A percentile compares a stretch with the other conserved stretches of the same genome.
phyloP scores from a whole-genome alignment of 2,888 invertebrate genomes.

The Scelioninae gen. 1 region DNA sequence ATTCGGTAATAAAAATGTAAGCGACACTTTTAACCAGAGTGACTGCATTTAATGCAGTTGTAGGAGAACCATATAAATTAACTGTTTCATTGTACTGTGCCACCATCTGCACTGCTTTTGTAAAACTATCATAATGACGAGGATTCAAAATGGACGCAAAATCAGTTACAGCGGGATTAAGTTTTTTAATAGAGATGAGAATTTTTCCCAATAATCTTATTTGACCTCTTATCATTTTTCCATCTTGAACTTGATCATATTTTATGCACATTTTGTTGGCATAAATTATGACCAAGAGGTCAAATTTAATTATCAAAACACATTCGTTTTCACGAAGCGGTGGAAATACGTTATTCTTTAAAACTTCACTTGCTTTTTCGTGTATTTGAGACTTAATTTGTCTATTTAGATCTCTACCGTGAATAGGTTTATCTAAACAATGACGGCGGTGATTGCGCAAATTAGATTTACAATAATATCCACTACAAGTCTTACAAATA shows the following conservation, averaged over 20 bases:
- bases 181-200: constrained; percentile 65
- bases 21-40: too few species aligned
- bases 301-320: constrained; percentile 3
- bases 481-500: constrained; percentile 1
- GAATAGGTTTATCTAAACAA: too few species aligned
- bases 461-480: not conserved
- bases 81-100: too few species aligned
- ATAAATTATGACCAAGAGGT: constrained; percentile 25
- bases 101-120: too few species aligned
- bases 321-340: not conserved
- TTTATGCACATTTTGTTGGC: constrained; percentile 27
- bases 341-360: constrained; percentile 6
- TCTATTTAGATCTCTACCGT: not conserved
- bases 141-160: too few species aligned
- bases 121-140: too few species aligned
- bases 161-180: not conserved
- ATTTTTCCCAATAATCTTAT: constrained; percentile 12
- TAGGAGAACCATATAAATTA: too few species aligned
- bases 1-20: too few species aligned
- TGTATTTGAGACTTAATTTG: constrained; percentile 11
- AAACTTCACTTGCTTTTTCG: not conserved
- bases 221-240: constrained; percentile 6
- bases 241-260: constrained; percentile 14
- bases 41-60: too few species aligned
- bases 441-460: not conserved